Base-by-base conservation (phyloP, 2,888 invertebrate genomes). In the Dicroscelio sp. region DNA sequence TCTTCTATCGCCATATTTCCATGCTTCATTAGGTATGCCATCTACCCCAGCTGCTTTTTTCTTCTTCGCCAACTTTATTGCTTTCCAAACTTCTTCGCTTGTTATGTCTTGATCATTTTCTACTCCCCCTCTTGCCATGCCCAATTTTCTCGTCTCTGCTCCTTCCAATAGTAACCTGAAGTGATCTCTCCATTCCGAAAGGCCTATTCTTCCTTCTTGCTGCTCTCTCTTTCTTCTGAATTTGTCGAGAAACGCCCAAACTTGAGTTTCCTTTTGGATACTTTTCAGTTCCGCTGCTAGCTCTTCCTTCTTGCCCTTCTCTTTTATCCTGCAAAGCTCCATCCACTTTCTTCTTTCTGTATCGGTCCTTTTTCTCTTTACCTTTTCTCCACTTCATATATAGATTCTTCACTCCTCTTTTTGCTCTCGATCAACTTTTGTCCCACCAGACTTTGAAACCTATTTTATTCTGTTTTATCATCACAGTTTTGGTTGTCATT, bases 241-340 rank as follows among this genome's bases (percentile, higher is more conserved):
- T 65, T 65, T 88, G 23, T 83, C 69, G 12, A 76, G 48, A 25
- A 69, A 88, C 67, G 38, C 78, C 83, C 88, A 88, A 1, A 43
- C 76, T 38, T 78, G 10, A 1, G 38, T 43, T 30, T 78, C 60
- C 0, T 1, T 10, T 14, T 25, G 12, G 10, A 78, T 60, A 27
- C 38, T 60, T 60, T 60, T 60, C 27, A 78, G 2, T 12, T 30
- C 38, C 6, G 60, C 38, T 20, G 1, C 6, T 38, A 65, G 31
- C n/a, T 82, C 31, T 82, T 80, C 80, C 52, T 25, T 75, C 25
- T 38, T 58, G 3, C 17, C 20, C 1, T 33, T 35, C 38, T 88
- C 78, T 60, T 84, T 84, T 35, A 31, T 52, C 30, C 31, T 38
- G 25, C 76, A 78, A 5, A 79, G 1, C 20, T 31, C 20, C 33